Percentiles rank a stretch among this genome's conserved stretches.
phyloP scores from a whole-genome alignment of 2,113 vertebrate species.

The Madoqua kirkii region DNA sequence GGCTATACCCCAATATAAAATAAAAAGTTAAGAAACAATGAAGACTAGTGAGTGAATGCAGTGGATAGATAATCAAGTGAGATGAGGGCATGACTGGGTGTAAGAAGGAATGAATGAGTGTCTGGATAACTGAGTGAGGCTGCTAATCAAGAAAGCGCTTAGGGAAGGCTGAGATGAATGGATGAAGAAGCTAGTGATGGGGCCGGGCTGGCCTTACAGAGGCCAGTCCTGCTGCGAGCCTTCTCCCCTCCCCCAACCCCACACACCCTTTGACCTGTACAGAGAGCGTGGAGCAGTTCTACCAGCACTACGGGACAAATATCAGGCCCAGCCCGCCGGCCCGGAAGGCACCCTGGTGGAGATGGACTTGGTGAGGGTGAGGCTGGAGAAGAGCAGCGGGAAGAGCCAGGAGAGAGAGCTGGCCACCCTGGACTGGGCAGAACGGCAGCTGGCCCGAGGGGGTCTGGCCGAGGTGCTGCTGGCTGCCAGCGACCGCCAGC shows the following conservation, averaged over 20 bases:
- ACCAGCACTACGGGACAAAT: slow-evolving; percentile 71
- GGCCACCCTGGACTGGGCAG: slow-evolving; percentile 78
- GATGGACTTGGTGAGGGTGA: slow-evolving; percentile 78
- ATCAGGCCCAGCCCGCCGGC: slow-evolving; percentile 70
- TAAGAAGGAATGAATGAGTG: too few species aligned
- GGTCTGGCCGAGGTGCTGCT: slow-evolving; percentile 81
- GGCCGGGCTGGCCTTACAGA: neutral
- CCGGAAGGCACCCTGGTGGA: slow-evolving; percentile 83
- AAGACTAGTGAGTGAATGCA: neutral
- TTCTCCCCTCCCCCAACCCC: fast-evolving
- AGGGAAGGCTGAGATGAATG: fast-evolving
- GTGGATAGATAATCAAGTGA: neutral
- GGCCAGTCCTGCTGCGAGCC: fast-evolving
- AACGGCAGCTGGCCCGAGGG: slow-evolving; percentile 74
- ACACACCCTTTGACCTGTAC: neutral
- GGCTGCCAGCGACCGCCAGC: slow-evolving; percentile 32
- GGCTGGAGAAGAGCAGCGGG: slow-evolving; percentile 78
- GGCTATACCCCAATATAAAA: neutral
- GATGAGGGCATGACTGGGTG: neutral
- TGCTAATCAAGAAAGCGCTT: neutral
- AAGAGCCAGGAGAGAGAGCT: slow-evolving; percentile 87
- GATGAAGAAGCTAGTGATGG: neutral
- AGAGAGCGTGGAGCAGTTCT: slow-evolving; percentile 85
- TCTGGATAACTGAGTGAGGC: neutral
- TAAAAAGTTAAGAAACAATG: neutral